phyloP scores from a whole-genome alignment of 2,797 vertebrate genomes.

The Tiaroga cobitis region DNA sequence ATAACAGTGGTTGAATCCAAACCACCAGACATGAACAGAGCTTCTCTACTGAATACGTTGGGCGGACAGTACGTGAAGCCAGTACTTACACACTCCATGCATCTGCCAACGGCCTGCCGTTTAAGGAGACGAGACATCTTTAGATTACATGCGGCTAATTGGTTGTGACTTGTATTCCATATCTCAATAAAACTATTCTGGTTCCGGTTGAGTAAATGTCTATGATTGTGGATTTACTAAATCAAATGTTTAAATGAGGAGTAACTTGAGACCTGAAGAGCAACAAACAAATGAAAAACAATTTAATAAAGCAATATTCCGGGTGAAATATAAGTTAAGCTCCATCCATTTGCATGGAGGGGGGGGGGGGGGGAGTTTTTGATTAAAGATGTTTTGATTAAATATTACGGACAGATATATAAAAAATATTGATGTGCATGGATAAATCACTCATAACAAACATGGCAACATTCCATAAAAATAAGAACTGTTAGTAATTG shows the following conservation, averaged over 20 bases:
- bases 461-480: not conserved
- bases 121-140: not conserved
- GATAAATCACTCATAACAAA: not conserved
- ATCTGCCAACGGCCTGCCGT: conserved; percentile 20
- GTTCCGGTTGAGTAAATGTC: not conserved
- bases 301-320: conserved; percentile 2
- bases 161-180: conserved; percentile 13
- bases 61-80: conserved; percentile 15
- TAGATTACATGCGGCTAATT: conserved; percentile 33
- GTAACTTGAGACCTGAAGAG: not conserved
- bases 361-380: too few species aligned
- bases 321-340: not conserved
- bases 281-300: not conserved
- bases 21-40: conserved; percentile 86
- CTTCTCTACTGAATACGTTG: conserved; percentile 26
- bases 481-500: too few species aligned
- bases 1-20: conserved; percentile 92
- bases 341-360: not conserved
- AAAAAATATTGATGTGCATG: too few species aligned
- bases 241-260: conserved; percentile 17
- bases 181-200: conserved; percentile 26
- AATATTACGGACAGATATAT: not conserved
- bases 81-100: conserved; percentile 7
- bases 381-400: not conserved
- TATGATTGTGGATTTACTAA: not conserved